Evolutionary conservation across 2,888 invertebrate genomes (phyloP).

Genomic region (Maniola hyperantus): DNA sequence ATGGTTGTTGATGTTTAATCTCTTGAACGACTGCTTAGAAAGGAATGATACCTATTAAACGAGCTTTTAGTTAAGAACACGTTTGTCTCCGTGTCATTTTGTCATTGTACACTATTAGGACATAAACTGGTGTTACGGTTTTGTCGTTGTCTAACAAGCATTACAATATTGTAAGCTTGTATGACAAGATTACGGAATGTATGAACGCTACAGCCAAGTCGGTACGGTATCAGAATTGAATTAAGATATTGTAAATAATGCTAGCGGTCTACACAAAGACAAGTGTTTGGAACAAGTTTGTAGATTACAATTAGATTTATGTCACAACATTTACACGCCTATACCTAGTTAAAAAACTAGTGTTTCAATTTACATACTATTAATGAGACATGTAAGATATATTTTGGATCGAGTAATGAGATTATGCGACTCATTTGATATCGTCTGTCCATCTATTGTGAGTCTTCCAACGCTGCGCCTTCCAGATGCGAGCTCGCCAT

Average conservation of each 20-base stretch:
- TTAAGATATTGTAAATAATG: constrained; percentile 27
- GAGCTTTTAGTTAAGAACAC: constrained; percentile 26
- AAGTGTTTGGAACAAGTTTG: constrained; percentile 20
- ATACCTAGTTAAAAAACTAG: not conserved
- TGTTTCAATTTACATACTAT: not conserved
- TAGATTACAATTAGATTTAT: constrained; percentile 19
- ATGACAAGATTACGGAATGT: constrained; percentile 41
- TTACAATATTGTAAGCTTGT: constrained; percentile 40
- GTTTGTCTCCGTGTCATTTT: constrained; percentile 30
- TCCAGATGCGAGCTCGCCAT: no score
- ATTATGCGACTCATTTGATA: no score
- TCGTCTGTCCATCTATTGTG: no score
- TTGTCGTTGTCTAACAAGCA: constrained; percentile 37
- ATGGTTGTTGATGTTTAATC: constrained; percentile 27
- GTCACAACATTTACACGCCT: not conserved
- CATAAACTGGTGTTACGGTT: constrained; percentile 35
- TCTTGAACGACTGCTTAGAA: constrained; percentile 17
- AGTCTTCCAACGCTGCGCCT: no score
- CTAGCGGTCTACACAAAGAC: constrained; percentile 16
- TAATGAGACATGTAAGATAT: no score
- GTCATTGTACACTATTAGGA: constrained; percentile 26
- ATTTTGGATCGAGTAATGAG: no score
- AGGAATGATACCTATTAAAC: constrained; percentile 24
- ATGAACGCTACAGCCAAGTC: constrained; percentile 31
- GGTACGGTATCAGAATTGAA: constrained; percentile 28